A percentile compares a stretch with the other conserved stretches of the same genome.
Conservation (phyloP, 2,113 vertebrate genomes). For the Seriola quinqueradiata region DNA sequence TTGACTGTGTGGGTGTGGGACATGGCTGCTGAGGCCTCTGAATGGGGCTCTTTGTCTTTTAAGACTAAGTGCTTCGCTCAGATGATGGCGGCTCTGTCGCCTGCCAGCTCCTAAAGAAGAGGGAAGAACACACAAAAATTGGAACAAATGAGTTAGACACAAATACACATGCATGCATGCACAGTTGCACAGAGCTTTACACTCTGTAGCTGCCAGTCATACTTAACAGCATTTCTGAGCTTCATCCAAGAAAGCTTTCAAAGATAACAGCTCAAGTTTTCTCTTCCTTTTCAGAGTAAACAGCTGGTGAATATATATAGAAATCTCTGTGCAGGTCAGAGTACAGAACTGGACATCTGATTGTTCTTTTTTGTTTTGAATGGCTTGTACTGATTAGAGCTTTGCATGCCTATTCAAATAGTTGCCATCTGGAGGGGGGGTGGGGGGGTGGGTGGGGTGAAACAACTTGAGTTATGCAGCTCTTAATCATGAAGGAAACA, state of each 20-base stretch:
- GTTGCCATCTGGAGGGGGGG: constrained; percentile 68
- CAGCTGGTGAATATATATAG: background rate
- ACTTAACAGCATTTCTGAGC: background rate
- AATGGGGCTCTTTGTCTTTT: constrained; percentile 74
- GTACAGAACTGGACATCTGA: background rate
- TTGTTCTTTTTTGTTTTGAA: constrained; percentile 51
- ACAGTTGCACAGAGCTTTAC: background rate
- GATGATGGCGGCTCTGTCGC: constrained; percentile 48
- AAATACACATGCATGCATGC: background rate
- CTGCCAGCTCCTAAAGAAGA: constrained; percentile 32
- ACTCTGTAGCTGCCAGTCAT: background rate
- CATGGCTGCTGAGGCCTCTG: constrained; percentile 51
- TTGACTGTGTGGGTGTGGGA: constrained; percentile 62
- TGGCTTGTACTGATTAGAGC: constrained; percentile 42
- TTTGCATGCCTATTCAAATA: constrained; percentile 65
- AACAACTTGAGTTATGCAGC: constrained; percentile 55
- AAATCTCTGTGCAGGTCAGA: constrained; percentile 16
- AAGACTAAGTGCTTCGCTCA: constrained; percentile 35
- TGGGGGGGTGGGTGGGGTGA: constrained; percentile 48
- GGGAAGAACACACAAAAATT: constrained; percentile 28
- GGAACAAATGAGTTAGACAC: constrained; percentile 9
- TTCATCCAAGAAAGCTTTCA: background rate
- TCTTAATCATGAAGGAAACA: constrained; percentile 60
- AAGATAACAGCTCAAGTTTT: background rate
- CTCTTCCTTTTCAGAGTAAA: constrained; percentile 19